Evolutionary conservation across 2,113 vertebrate species (phyloP), one percentile per base, ranked within the genome.

Genomic region (Apeltes quadracus): DNA sequence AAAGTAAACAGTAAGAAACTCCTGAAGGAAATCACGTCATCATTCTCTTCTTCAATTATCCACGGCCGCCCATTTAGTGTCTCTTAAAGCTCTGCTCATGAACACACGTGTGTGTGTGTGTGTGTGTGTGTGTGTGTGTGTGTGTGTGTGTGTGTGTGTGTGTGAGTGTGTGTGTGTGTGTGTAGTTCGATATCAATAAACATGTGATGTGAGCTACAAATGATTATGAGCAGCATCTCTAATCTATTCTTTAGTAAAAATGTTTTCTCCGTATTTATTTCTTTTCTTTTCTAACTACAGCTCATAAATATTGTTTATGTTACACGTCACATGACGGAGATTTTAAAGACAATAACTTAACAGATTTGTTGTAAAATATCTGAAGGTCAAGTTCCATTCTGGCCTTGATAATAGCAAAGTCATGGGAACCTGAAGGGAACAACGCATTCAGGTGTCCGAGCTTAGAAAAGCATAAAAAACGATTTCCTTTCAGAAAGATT

Each of bases 11-110:
- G 41, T 34, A 34, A 16, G 41, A 1, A 22, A 39, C 36, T 54
- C 81, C 76, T 76, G 18, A 62, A 82, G 84, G 70, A 75, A 85
- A 85, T 79, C 70, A 84, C 85, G 84, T 84, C 77, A 77, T 34
- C 68, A 61, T 29, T 76, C 62, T 75, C 81, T 81, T 78, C 79
- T 80, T 88, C 72, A 86, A 84, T 88, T 85, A 85, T 85, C 73
- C 54, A 59, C 76, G 72, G 59, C 80, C 63, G 76, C 63, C 83
- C 81, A 69, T 82, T 90, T 44, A 72, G 72, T 70, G 72, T 70
- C 63, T 88, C 85, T 89, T 78, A 89, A 84, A 82, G 68, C 85
- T 72, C 51, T 1, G 57, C 86, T 83, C 81, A 83, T 72, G 75
- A 84, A 76, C 70, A 22, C 75, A 61, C 7, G 32, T 34, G 32